phyloP scores from a whole-genome alignment of 2,113 vertebrate species.

The Lasiurus cinereus region DNA sequence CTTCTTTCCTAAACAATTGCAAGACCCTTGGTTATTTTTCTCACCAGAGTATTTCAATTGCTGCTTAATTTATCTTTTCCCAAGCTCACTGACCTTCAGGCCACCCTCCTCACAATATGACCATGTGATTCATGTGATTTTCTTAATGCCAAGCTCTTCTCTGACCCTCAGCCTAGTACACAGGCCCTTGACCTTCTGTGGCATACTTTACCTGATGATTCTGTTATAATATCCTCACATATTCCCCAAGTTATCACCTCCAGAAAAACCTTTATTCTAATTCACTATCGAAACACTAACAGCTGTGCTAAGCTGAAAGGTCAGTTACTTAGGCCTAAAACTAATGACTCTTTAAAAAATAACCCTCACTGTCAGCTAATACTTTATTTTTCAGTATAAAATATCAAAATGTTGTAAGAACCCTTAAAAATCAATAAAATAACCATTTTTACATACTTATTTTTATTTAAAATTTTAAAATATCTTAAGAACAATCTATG shows the following conservation, averaged over 20 bases:
- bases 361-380: not conserved
- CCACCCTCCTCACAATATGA: not conserved
- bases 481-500: not conserved
- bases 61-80: not conserved
- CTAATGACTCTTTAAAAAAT: not conserved
- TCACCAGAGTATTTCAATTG: not conserved
- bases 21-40: not conserved
- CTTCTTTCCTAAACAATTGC: not conserved
- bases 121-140: not conserved
- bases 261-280: not conserved
- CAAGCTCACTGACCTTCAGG: not conserved
- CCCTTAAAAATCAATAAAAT: constrained; percentile 16
- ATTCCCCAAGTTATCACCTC: not conserved
- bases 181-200: not conserved
- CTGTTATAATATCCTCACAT: not conserved
- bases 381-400: not conserved
- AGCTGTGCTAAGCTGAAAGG: not conserved
- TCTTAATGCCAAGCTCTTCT: rapidly evolving
- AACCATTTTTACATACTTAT: not conserved
- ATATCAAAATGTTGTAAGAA: not conserved
- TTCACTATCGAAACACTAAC: not conserved
- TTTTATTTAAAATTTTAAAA: constrained; percentile 31
- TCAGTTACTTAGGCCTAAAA: not conserved
- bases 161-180: not conserved
- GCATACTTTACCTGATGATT: not conserved